These are phyloP conservation scores for Cynocephalus volans DNA, from an alignment of 2,113 vertebrate genomes.

Conservation along the genomic window DNA sequence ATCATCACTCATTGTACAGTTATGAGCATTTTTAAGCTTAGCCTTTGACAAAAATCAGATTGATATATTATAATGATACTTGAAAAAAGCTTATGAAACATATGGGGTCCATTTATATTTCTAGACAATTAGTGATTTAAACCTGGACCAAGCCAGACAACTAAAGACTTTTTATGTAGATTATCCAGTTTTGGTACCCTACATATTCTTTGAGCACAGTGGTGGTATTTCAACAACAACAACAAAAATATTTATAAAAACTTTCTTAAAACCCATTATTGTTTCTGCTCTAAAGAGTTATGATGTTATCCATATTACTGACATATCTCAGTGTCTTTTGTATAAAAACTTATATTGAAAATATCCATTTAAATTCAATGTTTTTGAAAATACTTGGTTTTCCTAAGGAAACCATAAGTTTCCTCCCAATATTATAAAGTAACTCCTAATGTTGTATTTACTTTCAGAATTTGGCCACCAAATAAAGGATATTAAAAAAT, in stretches of 20 bases:
- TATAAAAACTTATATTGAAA: background rate
- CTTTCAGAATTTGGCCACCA: background rate
- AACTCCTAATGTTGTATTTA: background rate
- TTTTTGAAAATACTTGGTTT: background rate
- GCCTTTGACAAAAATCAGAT: background rate
- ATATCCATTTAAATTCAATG: background rate
- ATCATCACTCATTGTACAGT: background rate
- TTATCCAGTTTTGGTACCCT: background rate
- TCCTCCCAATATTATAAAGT: background rate
- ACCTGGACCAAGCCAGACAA: background rate
- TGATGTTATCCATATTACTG: background rate
- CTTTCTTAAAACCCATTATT: background rate
- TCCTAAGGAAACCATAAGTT: background rate
- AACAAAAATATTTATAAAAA: background rate
- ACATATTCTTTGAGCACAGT: background rate
- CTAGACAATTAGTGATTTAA: background rate
- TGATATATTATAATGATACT: background rate
- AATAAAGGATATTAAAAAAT: background rate
- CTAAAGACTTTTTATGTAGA: background rate
- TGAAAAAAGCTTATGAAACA: background rate
- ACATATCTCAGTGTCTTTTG: background rate
- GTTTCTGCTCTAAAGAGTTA: background rate
- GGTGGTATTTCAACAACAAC: background rate
- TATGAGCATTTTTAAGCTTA: background rate
- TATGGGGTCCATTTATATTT: background rate